These are phyloP conservation scores for Psilopogon haemacephalus DNA, from an alignment of 2,113 vertebrate species.

Conservation along the genomic window DNA sequence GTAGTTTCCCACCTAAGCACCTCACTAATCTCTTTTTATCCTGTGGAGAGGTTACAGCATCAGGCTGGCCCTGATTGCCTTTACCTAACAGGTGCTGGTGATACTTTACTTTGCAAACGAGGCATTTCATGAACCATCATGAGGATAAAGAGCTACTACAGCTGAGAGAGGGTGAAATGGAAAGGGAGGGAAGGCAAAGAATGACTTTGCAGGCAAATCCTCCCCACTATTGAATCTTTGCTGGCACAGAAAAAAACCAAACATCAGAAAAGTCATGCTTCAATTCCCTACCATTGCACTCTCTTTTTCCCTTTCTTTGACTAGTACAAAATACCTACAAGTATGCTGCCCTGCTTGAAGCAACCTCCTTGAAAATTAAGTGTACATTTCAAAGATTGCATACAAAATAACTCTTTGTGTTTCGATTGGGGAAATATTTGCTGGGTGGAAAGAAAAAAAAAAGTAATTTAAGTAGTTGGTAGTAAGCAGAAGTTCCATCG, in stretches of 20 bases:
- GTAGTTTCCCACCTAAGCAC: not conserved
- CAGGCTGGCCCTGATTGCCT: not conserved
- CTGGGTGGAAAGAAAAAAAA: not conserved
- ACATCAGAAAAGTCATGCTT: slow-evolving; percentile 47
- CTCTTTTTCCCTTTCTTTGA: slow-evolving; percentile 31
- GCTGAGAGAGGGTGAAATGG: not conserved
- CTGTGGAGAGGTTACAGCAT: not conserved
- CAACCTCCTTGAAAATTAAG: slow-evolving; percentile 24
- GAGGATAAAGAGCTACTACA: not conserved
- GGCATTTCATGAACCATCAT: not conserved
- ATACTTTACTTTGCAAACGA: slow-evolving; percentile 29
- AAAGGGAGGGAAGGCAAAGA: not conserved
- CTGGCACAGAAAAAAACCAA: slow-evolving; percentile 18
- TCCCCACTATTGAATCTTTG: slow-evolving; percentile 12
- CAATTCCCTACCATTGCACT: slow-evolving; percentile 18
- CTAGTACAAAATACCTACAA: slow-evolving; percentile 20
- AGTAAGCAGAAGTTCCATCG: not conserved
- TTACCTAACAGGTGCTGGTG: not conserved
- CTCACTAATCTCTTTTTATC: not conserved
- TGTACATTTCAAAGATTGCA: slow-evolving; percentile 19
- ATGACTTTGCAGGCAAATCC: slow-evolving; percentile 19
- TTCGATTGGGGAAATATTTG: slow-evolving; percentile 30
- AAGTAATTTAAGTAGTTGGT: not conserved
- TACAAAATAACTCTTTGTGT: slow-evolving; percentile 17
- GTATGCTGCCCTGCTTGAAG: slow-evolving; percentile 26